Base-by-base conservation (phyloP, 2,797 vertebrate genomes). In the Eurystomus glaucurus region DNA sequence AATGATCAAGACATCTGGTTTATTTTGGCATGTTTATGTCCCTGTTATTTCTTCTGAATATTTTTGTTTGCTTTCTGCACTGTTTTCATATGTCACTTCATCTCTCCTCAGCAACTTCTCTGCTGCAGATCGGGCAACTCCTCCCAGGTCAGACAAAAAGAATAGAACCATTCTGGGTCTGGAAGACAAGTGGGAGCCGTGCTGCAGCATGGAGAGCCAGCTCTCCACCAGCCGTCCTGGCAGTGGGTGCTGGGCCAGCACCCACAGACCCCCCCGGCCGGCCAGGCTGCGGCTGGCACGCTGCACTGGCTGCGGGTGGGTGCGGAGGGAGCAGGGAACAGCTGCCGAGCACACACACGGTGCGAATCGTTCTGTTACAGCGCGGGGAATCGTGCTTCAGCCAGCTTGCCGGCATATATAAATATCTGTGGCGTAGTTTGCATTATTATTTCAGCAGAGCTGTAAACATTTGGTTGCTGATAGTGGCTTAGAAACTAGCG, bases 381-480 rank as follows among this genome's bases (percentile, higher is more conserved):
- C 22, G 35, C 76, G 74, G 82, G 80, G 74, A 86, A 69, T 84
- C 70, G 70, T 0, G 0, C n/a, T 60, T 66, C 45, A 88, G 77
- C 72, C 74, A 62, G 70, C 90, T 87, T 77, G 83, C 66, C 95
- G 85, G 85, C 76, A 50, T 58, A 76, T 61, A 41, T 62, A 91
- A 98, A 97, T 98, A 97, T 96, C 97, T 97, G 96, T 97, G 88
- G 96, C 58, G 19, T 96, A 96, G 94, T 97, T 97, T 98, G 97
- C 90, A 80, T 97, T 98, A 97, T 97, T 97, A 85, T 97, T 98
- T 97, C 85, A 88, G 96, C 85, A 96, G 90, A 93, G 96, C 98
- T 97, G 96, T 98, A 98, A 98, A 97, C 97, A 91, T 96, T 97
- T 7, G 5, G 70, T 94, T 95, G 95, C 96, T 96, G 95, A 97